Evolutionary conservation across 2,888 invertebrate genomes (phyloP).

Genomic region (Tetropium fuscum): DNA sequence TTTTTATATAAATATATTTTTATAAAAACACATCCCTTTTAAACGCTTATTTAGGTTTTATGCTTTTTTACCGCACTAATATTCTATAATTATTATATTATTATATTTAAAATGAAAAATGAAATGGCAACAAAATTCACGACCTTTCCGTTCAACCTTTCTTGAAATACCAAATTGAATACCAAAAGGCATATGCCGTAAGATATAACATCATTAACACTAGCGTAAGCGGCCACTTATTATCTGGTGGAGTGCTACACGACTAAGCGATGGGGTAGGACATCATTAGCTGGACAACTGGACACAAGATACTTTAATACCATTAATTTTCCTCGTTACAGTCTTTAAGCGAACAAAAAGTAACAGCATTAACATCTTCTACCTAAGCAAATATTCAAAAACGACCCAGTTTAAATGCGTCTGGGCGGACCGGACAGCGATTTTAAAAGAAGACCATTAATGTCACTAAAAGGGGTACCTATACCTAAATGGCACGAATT

Average conservation of each 20-base stretch:
- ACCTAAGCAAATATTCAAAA: slow-evolving; percentile 31
- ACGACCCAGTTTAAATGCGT: background rate
- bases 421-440: background rate
- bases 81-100: too few species aligned
- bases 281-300: slow-evolving; percentile 9
- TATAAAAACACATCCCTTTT: too few species aligned
- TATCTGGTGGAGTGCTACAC: slow-evolving; percentile 1
- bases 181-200: too few species aligned
- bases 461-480: slow-evolving; percentile 50
- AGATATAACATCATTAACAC: slow-evolving; percentile 15
- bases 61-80: too few species aligned
- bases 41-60: too few species aligned
- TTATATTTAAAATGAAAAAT: too few species aligned
- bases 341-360: slow-evolving; percentile 42
- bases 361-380: slow-evolving; percentile 47
- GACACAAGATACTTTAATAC: slow-evolving; percentile 30
- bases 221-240: background rate
- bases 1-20: too few species aligned
- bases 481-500: slow-evolving; percentile 44
- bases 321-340: slow-evolving; percentile 46
- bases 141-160: too few species aligned
- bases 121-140: too few species aligned
- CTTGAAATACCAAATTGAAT: too few species aligned
- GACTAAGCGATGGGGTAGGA: background rate
- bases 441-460: slow-evolving; percentile 35